Percentiles rank a stretch among this genome's conserved stretches.
phyloP scores from a whole-genome alignment of 2,797 vertebrate species.

The Dryobates pubescens region DNA sequence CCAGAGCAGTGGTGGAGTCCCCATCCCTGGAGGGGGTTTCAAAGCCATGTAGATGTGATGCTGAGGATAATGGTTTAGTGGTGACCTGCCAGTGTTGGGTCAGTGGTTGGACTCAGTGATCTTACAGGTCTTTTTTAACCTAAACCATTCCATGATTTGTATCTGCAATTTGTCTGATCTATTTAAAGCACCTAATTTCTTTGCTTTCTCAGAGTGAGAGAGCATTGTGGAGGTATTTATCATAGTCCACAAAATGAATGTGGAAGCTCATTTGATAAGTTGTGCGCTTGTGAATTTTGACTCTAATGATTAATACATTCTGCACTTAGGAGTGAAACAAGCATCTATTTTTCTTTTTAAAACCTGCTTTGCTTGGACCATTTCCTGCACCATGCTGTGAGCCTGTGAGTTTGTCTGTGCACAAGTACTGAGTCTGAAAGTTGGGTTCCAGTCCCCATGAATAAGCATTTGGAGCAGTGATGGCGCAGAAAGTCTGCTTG shows the following conservation, averaged over 20 bases:
- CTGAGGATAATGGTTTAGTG: no score
- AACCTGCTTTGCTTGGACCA: background rate
- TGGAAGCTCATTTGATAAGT: background rate
- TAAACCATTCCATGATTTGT: background rate
- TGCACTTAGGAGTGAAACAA: background rate
- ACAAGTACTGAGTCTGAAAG: background rate
- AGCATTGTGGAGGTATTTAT: background rate
- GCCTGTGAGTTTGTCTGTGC: fast-evolving
- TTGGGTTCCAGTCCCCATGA: background rate
- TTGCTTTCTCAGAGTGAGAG: background rate
- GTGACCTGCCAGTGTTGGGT: no score
- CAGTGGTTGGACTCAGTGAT: no score
- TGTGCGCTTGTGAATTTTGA: background rate
- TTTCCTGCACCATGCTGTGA: background rate
- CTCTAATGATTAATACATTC: background rate
- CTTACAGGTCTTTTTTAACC: no score
- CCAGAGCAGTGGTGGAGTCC: no score
- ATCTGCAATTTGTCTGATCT: background rate
- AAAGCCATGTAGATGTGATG: no score
- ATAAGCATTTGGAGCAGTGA: background rate
- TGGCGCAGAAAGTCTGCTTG: background rate
- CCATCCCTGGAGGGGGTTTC: no score
- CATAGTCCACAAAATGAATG: background rate
- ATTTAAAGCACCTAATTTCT: background rate
- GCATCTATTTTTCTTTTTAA: background rate